A percentile compares a stretch with the other conserved stretches of the same genome.
These are phyloP conservation scores for Sylvilagus bachmani DNA, from an alignment of 2,113 vertebrate species.

Conservation along the genomic window DNA sequence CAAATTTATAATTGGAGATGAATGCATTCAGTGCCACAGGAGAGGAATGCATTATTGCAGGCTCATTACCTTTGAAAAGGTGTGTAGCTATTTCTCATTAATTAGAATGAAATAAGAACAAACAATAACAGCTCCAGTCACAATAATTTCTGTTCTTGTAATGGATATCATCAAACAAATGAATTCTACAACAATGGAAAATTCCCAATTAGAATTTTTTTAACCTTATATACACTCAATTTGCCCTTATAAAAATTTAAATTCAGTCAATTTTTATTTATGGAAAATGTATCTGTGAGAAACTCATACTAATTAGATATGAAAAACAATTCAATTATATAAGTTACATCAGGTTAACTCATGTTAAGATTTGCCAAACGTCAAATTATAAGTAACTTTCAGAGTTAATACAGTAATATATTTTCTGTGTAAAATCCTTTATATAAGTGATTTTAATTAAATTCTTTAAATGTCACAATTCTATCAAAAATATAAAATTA, in stretches of 20 bases:
- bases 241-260: conserved; percentile 68
- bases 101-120: conserved; percentile 69
- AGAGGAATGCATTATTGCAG: conserved; percentile 29
- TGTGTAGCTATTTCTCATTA: conserved; percentile 58
- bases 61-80: conserved; percentile 65
- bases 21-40: not conserved
- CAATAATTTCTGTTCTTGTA: conserved; percentile 65
- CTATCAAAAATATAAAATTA: not conserved
- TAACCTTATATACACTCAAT: conserved; percentile 60
- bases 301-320: conserved; percentile 31
- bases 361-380: conserved; percentile 37
- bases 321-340: conserved; percentile 51
- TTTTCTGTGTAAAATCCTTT: not conserved
- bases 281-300: conserved; percentile 50
- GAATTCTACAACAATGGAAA: conserved; percentile 49
- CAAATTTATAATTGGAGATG: conserved; percentile 36
- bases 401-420: not conserved
- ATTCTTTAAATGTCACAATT: not conserved
- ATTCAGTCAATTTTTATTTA: conserved; percentile 72
- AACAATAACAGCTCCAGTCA: conserved; percentile 49
- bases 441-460: conserved; percentile 19
- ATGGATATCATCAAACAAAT: conserved; percentile 67
- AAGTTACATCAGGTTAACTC: conserved; percentile 37
- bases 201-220: conserved; percentile 50
- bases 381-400: conserved; percentile 49